Evolutionary conservation across 2,113 vertebrate genomes (phyloP), one percentile per base, ranked within the genome.

Genomic region (Neopipo cinnamomea): DNA sequence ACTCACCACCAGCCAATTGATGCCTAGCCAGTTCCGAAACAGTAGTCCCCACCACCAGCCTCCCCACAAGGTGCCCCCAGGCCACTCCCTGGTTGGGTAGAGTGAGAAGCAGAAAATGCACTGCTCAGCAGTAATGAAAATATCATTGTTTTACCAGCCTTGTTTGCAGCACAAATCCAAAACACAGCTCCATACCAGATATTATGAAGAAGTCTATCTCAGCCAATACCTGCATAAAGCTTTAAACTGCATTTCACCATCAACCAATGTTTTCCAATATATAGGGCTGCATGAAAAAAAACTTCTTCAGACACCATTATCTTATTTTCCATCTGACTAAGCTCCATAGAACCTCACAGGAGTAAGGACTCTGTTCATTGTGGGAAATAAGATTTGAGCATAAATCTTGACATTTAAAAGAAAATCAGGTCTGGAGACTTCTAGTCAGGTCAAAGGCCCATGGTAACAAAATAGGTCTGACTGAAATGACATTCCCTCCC

Each of bases 1-100:
- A 11, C 8, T 84, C 3, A 46, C 5, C 11, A 39, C 4, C 50
- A 76, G 24, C 9, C 1, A 11, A 6, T 1, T 3, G 0, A 30
- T 66, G 4, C 8, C 6, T 10, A 61, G 4, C 11, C 39, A 49
- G 35, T 7, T 33, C 21, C 18, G 5, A 13, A 39, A 12, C 23
- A 39, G n/a, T 1, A 9, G 4, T 7, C 31, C 4, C 12, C 12
- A n/a, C 15, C 5, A 11, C 19, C 6, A 58, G 8, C 9, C 12
- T 56, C 22, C 11, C 6, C 8, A 9, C 12, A 71, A 13, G 24
- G 31, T 12, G 4, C 8, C 25, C 21, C 8, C 35, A 27, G 12
- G 18, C 14, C 55, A 2, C 47, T 62, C n/a, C 4, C 25, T 49
- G 21, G 25, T 41, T 7, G 4, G 1, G 2, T 20, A 12, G 3